phyloP scores from a whole-genome alignment of 1,140 invertebrate genomes.

The Gryon sp. region DNA sequence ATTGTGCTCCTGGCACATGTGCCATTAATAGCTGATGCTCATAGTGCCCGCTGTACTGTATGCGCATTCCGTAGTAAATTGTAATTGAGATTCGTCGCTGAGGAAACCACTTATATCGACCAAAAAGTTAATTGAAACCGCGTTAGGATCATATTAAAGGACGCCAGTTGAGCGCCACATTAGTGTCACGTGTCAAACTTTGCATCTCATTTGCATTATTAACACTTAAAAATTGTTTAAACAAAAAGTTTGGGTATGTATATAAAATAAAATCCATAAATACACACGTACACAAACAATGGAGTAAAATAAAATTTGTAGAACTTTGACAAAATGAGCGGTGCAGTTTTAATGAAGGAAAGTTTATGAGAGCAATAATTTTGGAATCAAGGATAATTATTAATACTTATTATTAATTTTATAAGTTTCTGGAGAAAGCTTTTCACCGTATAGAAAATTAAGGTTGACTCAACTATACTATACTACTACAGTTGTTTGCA shows the following conservation, averaged over 20 bases:
- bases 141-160: constrained; percentile 41
- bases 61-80: constrained; percentile 59
- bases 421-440: not conserved
- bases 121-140: constrained; percentile 67
- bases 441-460: constrained; percentile 1
- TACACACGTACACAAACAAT: too few species aligned
- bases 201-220: constrained; percentile 45
- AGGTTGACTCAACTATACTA: constrained; percentile 12
- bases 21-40: constrained; percentile 66
- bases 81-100: constrained; percentile 63
- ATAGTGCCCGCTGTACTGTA: constrained; percentile 44
- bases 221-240: constrained; percentile 6
- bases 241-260: too few species aligned
- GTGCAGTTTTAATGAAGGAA: too few species aligned
- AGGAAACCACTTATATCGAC: constrained; percentile 59
- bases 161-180: not conserved
- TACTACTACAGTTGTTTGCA: constrained; percentile 16
- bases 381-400: too few species aligned
- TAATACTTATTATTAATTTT: constrained; percentile 4
- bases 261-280: too few species aligned
- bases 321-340: too few species aligned
- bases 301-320: too few species aligned
- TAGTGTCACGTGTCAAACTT: constrained; percentile 31
- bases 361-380: too few species aligned
- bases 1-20: constrained; percentile 64